Percentiles rank a stretch among this genome's conserved stretches.
Conservation (phyloP, 2,113 vertebrate species). For the Barnardius zonarius region DNA sequence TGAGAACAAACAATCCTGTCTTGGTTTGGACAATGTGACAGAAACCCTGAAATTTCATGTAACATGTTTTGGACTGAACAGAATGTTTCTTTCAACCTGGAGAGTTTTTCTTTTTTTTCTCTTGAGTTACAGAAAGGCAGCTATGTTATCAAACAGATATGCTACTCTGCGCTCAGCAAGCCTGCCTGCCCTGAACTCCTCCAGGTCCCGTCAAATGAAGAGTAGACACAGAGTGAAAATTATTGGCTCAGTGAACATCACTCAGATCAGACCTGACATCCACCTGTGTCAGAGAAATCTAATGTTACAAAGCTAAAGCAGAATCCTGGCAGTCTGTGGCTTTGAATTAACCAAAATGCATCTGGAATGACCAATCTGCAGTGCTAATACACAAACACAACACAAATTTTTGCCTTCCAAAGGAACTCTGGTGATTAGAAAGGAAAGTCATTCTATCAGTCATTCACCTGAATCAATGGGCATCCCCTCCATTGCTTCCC, state of each 20-base stretch:
- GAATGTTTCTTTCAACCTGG: not conserved
- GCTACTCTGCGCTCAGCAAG: not conserved
- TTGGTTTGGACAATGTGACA: not conserved
- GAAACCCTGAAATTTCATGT: not conserved
- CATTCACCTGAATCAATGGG: not conserved
- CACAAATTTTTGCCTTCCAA: not conserved
- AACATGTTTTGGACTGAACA: not conserved
- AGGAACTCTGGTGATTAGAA: not conserved
- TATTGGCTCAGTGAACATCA: slow-evolving; percentile 33
- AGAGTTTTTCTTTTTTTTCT: not conserved
- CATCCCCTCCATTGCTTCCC: not conserved
- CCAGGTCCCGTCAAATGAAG: not conserved
- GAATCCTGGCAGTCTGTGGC: not conserved
- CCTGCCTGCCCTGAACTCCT: slow-evolving; percentile 15
- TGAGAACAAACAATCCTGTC: not conserved
- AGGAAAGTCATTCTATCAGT: not conserved
- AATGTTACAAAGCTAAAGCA: not conserved
- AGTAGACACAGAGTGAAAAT: slow-evolving; percentile 9
- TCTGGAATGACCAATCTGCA: not conserved
- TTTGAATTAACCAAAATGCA: slow-evolving; percentile 36
- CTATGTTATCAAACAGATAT: slow-evolving; percentile 29
- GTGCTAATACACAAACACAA: not conserved
- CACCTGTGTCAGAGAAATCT: not conserved
- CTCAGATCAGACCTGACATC: slow-evolving; percentile 20
- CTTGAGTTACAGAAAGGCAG: not conserved